A percentile compares a stretch with the other conserved stretches of the same genome.
phyloP scores from a whole-genome alignment of 1,140 invertebrate species.

The Zaprionus nigranus region DNA sequence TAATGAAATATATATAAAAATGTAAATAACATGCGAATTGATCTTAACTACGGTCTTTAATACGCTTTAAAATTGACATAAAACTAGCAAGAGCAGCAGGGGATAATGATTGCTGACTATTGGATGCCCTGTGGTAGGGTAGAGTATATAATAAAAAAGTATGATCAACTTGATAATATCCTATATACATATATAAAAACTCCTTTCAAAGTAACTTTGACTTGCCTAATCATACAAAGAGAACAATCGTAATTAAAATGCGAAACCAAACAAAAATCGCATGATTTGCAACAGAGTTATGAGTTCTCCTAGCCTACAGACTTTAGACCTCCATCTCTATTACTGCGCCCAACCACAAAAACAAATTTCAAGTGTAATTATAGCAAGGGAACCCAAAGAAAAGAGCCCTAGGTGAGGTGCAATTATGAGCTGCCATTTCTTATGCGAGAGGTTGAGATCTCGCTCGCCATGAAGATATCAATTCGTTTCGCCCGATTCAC shows the following conservation, averaged over 20 bases:
- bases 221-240: too few relatives aligned
- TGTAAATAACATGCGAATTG: not conserved
- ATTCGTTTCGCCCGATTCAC: constrained; percentile 39
- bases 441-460: not conserved
- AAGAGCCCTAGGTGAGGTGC: not conserved
- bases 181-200: too few relatives aligned
- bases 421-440: constrained; percentile 1
- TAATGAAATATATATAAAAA: not conserved
- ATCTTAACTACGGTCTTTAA: not conserved
- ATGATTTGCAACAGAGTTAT: not conserved
- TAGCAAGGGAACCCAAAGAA: not conserved
- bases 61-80: not conserved
- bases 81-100: not conserved
- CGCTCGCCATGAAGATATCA: constrained; percentile 33
- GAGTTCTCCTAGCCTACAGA: not conserved
- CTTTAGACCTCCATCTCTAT: not conserved
- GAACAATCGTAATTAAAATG: too few relatives aligned
- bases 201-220: too few relatives aligned
- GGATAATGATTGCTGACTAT: too few relatives aligned
- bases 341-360: not conserved
- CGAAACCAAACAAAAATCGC: not conserved
- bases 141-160: too few relatives aligned
- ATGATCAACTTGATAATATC: too few relatives aligned
- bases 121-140: too few relatives aligned
- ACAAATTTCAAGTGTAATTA: not conserved